Evolutionary conservation across 2,888 invertebrate genomes (phyloP).

Genomic region (Onchidella celtica): DNA sequence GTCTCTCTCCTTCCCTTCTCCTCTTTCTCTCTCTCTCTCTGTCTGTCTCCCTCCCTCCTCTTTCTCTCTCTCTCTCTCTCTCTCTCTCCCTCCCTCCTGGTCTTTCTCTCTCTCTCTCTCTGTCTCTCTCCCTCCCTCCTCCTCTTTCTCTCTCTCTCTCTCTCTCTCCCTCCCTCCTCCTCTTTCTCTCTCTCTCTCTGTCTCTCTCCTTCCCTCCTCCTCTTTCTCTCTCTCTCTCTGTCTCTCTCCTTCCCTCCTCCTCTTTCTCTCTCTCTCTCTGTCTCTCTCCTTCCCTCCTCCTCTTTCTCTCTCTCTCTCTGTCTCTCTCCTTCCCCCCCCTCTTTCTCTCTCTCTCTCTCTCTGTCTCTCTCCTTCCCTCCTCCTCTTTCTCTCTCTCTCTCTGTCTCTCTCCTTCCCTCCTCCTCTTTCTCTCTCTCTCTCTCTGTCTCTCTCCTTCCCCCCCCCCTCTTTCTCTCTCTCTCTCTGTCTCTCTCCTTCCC

Average conservation of each 20-base stretch:
- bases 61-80: constrained; percentile 5
- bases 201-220: neutral
- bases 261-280: constrained; percentile 11
- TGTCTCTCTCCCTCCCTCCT: constrained; percentile 11
- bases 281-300: neutral
- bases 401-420: neutral
- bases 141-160: constrained; percentile 19
- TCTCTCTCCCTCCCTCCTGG: neutral
- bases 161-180: constrained; percentile 27
- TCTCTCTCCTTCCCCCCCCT: constrained; percentile 9
- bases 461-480: constrained; percentile 28
- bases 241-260: neutral
- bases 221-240: neutral
- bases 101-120: constrained; percentile 11
- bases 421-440: neutral
- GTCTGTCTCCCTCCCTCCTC: too few species aligned
- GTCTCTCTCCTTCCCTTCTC: constrained; percentile 13
- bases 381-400: constrained; percentile 8
- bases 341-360: constrained; percentile 9
- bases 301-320: constrained; percentile 16
- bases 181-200: constrained; percentile 7
- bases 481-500: neutral
- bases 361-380: neutral
- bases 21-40: neutral
- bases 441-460: constrained; percentile 7